Evolutionary conservation across 2,797 vertebrate genomes (phyloP).

Genomic region (Hapalemur alaotrensis): DNA sequence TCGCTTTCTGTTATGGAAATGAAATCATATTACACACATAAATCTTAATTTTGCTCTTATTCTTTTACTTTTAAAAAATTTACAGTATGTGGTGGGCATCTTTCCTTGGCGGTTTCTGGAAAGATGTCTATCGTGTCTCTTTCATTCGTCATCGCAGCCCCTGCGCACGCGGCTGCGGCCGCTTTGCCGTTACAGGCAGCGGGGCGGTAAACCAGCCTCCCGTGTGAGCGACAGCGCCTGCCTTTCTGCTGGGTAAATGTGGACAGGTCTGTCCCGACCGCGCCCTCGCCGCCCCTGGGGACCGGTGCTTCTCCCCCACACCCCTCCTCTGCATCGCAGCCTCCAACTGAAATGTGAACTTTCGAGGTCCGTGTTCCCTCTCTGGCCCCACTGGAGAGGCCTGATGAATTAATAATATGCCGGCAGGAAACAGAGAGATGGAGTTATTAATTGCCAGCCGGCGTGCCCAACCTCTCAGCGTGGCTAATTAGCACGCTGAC

Average conservation of each 20-base stretch:
- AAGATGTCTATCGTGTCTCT: not conserved
- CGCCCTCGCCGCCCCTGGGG: rapidly evolving
- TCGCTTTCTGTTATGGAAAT: not conserved
- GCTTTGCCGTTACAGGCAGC: rapidly evolving
- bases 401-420: slow-evolving; percentile 83
- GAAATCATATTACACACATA: not conserved
- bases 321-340: not conserved
- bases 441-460: slow-evolving; percentile 73
- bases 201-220: not conserved
- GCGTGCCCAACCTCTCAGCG: slow-evolving; percentile 1
- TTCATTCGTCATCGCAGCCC: too few relatives aligned
- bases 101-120: not conserved
- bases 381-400: slow-evolving; percentile 38
- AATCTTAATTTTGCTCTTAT: not conserved
- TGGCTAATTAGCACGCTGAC: slow-evolving; percentile 73
- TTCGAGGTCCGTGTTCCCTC: slow-evolving; percentile 65
- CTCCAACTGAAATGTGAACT: slow-evolving; percentile 77
- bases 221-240: rapidly evolving
- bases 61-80: not conserved
- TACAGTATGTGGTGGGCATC: too few relatives aligned
- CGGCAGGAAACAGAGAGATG: slow-evolving; percentile 79
- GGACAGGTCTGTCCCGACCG: not conserved
- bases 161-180: not conserved
- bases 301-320: not conserved
- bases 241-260: not conserved